phyloP scores from a whole-genome alignment of 2,888 invertebrate species.

The Ametastegia equiseti region DNA sequence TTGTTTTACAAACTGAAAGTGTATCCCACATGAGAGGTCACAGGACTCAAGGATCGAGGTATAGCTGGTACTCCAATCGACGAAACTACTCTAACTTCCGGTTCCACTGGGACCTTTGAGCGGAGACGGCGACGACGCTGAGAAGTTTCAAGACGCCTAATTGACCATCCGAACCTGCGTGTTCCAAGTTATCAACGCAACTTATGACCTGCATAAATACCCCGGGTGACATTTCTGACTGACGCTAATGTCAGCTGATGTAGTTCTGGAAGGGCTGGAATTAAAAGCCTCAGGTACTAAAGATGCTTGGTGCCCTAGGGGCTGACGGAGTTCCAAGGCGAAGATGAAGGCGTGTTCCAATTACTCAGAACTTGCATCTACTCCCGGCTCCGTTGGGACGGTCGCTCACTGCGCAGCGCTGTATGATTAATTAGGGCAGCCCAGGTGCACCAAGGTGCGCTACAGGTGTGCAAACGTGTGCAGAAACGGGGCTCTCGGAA shows the following conservation, averaged over 20 bases:
- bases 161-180: constrained; percentile 12
- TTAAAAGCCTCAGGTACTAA: neutral
- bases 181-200: neutral
- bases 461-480: neutral
- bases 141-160: neutral
- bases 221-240: constrained; percentile 25
- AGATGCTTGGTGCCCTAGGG: neutral
- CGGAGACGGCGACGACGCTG: neutral
- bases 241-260: constrained; percentile 34
- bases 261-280: constrained; percentile 28
- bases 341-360: constrained; percentile 30
- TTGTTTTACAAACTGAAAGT: constrained; percentile 17
- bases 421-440: constrained; percentile 35
- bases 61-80: neutral
- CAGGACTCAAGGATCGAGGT: neutral
- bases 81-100: constrained; percentile 1
- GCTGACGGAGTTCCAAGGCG: constrained; percentile 2
- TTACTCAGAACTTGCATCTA: constrained; percentile 39
- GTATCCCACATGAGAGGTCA: neutral
- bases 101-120: neutral
- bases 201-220: neutral
- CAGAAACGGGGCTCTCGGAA: neutral
- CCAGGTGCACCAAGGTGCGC: neutral
- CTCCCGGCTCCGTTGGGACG: too few species aligned
- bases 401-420: neutral